Evolutionary conservation across 2,888 invertebrate genomes (phyloP).

Genomic region (Himalopsyche japonica): DNA sequence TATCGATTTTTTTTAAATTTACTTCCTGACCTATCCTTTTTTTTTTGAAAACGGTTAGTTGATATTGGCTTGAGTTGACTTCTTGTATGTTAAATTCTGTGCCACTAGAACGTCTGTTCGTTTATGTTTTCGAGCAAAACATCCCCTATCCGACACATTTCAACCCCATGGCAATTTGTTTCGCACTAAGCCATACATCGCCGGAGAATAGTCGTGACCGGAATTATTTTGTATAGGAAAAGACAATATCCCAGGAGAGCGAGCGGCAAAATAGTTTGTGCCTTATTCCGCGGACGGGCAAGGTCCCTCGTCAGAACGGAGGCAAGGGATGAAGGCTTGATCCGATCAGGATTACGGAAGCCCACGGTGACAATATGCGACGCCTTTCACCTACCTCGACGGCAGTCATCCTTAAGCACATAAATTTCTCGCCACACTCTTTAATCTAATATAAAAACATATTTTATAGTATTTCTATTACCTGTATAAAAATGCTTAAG

Average conservation of each 20-base stretch:
- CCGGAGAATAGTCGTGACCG: background rate
- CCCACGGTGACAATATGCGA: background rate
- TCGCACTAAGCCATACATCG: slow-evolving; percentile 1
- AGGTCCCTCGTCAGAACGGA: background rate
- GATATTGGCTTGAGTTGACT: no score
- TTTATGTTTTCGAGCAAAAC: background rate
- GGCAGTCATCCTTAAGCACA: background rate
- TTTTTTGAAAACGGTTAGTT: no score
- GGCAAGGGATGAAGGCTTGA: background rate
- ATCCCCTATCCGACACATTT: background rate
- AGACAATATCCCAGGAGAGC: background rate
- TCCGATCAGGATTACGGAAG: background rate
- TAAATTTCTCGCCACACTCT: background rate
- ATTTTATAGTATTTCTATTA: no score
- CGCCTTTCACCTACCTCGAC: background rate
- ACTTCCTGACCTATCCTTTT: no score
- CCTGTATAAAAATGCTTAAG: no score
- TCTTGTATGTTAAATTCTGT: no score
- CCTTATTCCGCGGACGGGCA: background rate
- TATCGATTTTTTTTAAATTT: no score
- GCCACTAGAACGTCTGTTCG: no score
- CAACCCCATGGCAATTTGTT: slow-evolving; percentile 3
- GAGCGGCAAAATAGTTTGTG: background rate
- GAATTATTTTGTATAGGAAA: background rate
- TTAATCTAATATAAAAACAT: background rate